Evolutionary conservation across 2,113 vertebrate genomes (phyloP).

Genomic region (Hippocampus mohnikei): DNA sequence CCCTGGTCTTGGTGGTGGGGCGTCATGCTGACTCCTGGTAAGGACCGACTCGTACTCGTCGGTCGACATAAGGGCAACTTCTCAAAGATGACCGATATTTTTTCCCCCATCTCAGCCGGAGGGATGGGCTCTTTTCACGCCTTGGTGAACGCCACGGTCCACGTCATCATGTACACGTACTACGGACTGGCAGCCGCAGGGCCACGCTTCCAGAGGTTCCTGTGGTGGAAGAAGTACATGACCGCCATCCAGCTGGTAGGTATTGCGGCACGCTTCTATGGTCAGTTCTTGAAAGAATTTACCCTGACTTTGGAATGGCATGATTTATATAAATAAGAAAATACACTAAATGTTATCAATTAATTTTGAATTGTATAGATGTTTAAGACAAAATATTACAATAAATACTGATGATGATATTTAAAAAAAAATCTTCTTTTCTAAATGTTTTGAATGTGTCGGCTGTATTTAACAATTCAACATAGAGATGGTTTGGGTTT

Average conservation of each 20-base stretch:
- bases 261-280: not conserved
- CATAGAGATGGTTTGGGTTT: too few species aligned
- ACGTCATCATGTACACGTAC: conserved; percentile 94
- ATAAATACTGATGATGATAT: too few species aligned
- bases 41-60: conserved; percentile 24
- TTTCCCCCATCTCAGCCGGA: conserved; percentile 55
- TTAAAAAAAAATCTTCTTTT: too few species aligned
- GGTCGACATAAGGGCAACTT: not conserved
- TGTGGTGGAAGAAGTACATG: conserved; percentile 99
- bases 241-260: conserved; percentile 94
- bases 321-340: too few species aligned
- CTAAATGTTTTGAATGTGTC: too few species aligned
- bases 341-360: too few species aligned
- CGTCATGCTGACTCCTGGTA: conserved; percentile 86
- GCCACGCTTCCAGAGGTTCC: conserved; percentile 88
- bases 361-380: too few species aligned
- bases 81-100: not conserved
- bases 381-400: too few species aligned
- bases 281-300: not conserved
- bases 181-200: conserved; percentile 91
- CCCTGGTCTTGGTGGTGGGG: conserved; percentile 99
- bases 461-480: too few species aligned
- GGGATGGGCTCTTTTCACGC: conserved; percentile 96
- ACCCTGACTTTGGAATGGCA: too few species aligned
- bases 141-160: conserved; percentile 88